Base-by-base conservation (phyloP, 1,140 invertebrate genomes). In the Vanessa tameamea region DNA sequence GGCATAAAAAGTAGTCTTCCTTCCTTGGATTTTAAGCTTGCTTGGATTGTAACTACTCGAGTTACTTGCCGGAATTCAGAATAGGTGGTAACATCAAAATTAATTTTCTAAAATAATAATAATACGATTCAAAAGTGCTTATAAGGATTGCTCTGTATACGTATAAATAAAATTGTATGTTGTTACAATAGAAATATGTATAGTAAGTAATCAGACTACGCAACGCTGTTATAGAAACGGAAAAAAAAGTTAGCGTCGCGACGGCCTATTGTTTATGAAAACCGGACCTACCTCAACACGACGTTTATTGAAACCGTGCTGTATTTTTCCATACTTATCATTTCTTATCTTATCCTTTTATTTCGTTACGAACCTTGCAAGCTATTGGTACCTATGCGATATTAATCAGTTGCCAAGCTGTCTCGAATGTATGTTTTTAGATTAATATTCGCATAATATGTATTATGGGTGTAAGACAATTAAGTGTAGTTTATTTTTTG, bases 281-380 rank as follows among this genome's bases (percentile, higher is more conserved):
- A 61, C 75, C 72, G 69, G 83, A 87, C 86, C 88, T 87, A 79
- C 83, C 87, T 79, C 84, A 90, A 90, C 80, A 77, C 61, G 55
- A 72, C 53, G 59, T 77, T 70, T 69, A 79, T 57, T 63, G 74
- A 51, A 69, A 47, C 69, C 50, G 71, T 69, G 48, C 73, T 31
- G 78, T 83, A 82, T 75, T 84, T 87, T 86, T 85, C 82, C 82
- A 80, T 79, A 77, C 77, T 11, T 23, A 57, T 57, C 53, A 23
- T 57, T 57, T 57, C 63, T 84, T 86, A 86, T 85, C 86, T 78
- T 81, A 80, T 78, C 76, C 51, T 59, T 47, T 72, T 72, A 26
- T n/a, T 57, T 69, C 43, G 43, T 23, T 57, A 57, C 15, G 4
- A 57, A 16, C 14, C 20, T n/a, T 51, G 48, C 7, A 31, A n/a